Evolutionary conservation across 2,113 vertebrate genomes (phyloP).

Genomic region (Xerus inauris): DNA sequence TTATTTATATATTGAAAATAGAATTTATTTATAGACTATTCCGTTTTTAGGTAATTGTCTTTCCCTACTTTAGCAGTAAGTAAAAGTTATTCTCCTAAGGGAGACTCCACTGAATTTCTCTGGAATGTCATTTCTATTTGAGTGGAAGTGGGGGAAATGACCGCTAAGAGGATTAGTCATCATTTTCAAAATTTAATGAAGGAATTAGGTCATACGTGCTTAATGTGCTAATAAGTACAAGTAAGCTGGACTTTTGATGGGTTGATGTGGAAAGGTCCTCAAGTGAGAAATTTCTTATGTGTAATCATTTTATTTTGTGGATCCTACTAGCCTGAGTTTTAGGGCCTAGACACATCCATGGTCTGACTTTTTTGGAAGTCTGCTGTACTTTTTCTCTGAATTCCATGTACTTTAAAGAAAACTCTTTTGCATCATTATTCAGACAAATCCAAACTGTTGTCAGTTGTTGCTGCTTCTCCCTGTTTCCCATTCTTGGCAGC

Average conservation of each 20-base stretch:
- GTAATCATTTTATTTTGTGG: neutral
- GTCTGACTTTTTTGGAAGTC: neutral
- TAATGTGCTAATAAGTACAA: slow-evolving; percentile 45
- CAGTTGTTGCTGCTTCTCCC: neutral
- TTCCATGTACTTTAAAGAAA: slow-evolving; percentile 14
- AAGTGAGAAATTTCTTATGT: neutral
- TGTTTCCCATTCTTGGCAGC: neutral
- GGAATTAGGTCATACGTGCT: slow-evolving; percentile 45
- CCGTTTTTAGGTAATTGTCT: neutral
- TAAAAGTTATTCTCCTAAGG: neutral
- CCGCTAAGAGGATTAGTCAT: slow-evolving; percentile 51
- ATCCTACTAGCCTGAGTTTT: neutral
- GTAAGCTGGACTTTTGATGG: neutral
- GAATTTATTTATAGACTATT: neutral
- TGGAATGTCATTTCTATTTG: slow-evolving; percentile 46
- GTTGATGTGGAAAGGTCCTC: slow-evolving; percentile 3
- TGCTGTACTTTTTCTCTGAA: neutral
- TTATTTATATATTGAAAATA: neutral
- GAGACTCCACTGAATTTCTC: slow-evolving; percentile 6
- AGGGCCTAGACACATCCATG: neutral
- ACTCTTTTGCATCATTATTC: neutral
- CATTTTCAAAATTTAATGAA: slow-evolving; percentile 60
- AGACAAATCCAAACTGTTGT: neutral
- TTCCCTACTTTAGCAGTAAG: neutral
- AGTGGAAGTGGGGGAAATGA: neutral